Base-by-base conservation (phyloP, 2,113 vertebrate species). In the Plotosus lineatus region DNA sequence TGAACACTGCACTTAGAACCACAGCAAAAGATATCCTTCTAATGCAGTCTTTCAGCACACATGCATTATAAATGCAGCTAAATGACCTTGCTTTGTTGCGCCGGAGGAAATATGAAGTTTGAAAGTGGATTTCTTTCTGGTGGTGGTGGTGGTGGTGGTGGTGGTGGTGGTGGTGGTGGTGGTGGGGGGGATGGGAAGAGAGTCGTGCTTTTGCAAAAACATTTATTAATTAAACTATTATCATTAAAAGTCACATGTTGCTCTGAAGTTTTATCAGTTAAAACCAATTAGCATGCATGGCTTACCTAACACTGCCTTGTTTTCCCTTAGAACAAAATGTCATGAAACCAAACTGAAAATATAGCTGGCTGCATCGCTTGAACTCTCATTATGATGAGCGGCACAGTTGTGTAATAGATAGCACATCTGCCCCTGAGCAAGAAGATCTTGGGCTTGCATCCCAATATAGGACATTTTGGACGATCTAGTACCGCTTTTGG, bases 1-100 rank as follows among this genome's bases (percentile, higher is more conserved):
- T 87, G 86, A 84, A 76, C 83, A 80, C 36, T 66, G 82, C 80
- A 51, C 79, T 75, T n/a, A 84, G 82, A 88, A 89, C 78, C 85
- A 78, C 76, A 79, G 28, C 65, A 72, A 83, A 87, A 86, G 79
- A 86, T 77, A 88, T 89, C 85, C 78, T 83, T 80, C 66, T 91
- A 92, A 92, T 92, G 90, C 85, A 88, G 80, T 90, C 88, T 72
- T 88, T 88, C 77, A 86, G 86, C 88, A 88, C 68, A 86, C 86
- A 89, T 92, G 85, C 88, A 92, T 92, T 90, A 92, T 91, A 88
- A 89, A 92, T 90, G 83, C 71, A 42, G 84, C 80, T 87, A 88
- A 88, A 87, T 85, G 53, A 63, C 79, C 75, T 84, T 80, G 68
- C 81, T 82, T 79, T 83, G 50, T 77, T 74, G 82, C 80, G 83